Evolutionary conservation across 2,888 invertebrate genomes (phyloP), one percentile per base, ranked within the genome.

Genomic region (Scaptomyza flava): DNA sequence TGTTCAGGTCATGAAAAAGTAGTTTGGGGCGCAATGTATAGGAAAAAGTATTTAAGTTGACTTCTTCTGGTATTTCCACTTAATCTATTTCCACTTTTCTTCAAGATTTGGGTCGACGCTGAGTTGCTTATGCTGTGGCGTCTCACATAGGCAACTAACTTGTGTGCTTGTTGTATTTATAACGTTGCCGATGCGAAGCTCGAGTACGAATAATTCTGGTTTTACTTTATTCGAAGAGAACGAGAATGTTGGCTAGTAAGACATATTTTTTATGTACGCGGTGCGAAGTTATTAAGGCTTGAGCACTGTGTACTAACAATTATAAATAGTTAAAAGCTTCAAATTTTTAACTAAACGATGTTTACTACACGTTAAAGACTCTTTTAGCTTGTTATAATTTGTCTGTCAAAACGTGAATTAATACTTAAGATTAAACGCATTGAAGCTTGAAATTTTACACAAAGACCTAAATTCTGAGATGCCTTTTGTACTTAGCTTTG

Each of bases 141-240:
- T 1, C 36, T n/a, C 30, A 33, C 41, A 33, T 6, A 9, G 17
- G 12, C 46, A 6, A 4, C 9, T 14, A 38, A 41, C 38, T 54
- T 34, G 12, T 20, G 30, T 46, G 1, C 9, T 6, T 17, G 12
- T 33, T 34, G 8, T 41, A 34, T 58, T 34, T 66, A 65, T 57
- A 57, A 38, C 38, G 6, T 14, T 45, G 23, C 7, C 57, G 33
- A 33, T 33, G 42, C 23, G 20, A 11, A 27, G 36, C 33, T 66
- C 33, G 11, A 27, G 57, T 50, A 43, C 9, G 45, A 48, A 34
- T 43, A 38, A 33, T 58, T 58, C 30, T 34, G 20, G 57, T 45
- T 54, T 50, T 27, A 42, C 17, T 17, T 3, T 27, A 41, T 4
- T 14, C 20, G 11, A 14, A 31, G 17, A 48, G 11, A 47, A 23